Evolutionary conservation across 2,113 vertebrate genomes (phyloP), one percentile per base, ranked within the genome.

Genomic region (Nycticebus coucang): DNA sequence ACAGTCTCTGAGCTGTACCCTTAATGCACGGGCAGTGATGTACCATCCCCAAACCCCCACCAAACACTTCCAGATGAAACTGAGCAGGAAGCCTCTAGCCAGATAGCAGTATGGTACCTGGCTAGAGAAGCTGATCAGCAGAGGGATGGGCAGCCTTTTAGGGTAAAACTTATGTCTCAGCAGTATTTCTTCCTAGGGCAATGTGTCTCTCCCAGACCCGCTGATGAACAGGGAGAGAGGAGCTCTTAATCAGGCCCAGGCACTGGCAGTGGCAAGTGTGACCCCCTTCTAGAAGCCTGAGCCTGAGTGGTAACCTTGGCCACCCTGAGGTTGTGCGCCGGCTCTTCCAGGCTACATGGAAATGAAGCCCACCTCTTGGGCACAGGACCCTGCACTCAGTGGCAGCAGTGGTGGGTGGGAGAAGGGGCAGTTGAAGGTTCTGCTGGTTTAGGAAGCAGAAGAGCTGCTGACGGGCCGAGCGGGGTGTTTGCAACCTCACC

Each of bases 271-370:
- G 0, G 28, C n/a, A 37, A 18, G 19, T 2, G 3, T 4, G 62
- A 5, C 18, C 28, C 22, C 17, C 18, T 59, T 60, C n/a, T 15
- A 28, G 68, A 59, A 59, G 14, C 1, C 60, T 1, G 3, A 10
- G 35, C 15, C 0, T 28, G 24, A 69, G 33, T 24, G 26, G 18
- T 24, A 11, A 33, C 28, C 4, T n/a, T 0, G 22, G 5, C 7
- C 7, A 50, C 24, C 59, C 64, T 13, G 10, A 0, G 1, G 7
- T 33, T 2, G 0, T 13, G 57, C 24, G 7, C 0, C 30, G 12
- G 4, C 12, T 0, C 28, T 71, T 72, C 30, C 14, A 15, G 19
- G n/a, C 53, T 28, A 12, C 8, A 18, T 26, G 30, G 71, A 35
- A 22, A 24, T 4, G 1, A 37, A 64, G 77, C 10, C 28, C 41